phyloP scores from a whole-genome alignment of 2,113 vertebrate genomes.

The Neofelis nebulosa region DNA sequence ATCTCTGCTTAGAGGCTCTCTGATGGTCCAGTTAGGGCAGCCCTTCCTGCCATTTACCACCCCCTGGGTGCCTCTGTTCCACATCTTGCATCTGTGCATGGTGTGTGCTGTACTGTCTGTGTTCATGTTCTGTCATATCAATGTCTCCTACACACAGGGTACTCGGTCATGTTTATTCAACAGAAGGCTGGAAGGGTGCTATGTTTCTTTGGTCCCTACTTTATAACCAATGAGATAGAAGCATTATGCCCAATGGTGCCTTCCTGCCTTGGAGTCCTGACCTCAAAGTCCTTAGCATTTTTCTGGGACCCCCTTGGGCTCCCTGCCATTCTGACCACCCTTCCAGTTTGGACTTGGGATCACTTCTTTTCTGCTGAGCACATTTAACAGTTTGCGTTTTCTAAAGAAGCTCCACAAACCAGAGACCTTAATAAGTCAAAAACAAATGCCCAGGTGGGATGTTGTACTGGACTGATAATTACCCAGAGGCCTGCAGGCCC shows the following conservation, averaged over 20 bases:
- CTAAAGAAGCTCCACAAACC: background rate
- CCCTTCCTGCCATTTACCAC: background rate
- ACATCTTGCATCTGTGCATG: background rate
- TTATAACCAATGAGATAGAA: background rate
- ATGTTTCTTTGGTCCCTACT: background rate
- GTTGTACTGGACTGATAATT: background rate
- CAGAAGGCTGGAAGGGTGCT: background rate
- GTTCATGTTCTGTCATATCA: background rate
- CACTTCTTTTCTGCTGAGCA: background rate
- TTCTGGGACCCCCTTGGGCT: background rate
- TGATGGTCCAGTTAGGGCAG: background rate
- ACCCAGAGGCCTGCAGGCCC: background rate
- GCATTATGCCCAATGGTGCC: accelerated
- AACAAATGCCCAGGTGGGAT: background rate
- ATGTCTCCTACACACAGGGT: background rate
- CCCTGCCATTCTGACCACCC: background rate
- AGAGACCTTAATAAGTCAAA: background rate
- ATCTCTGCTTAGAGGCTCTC: background rate
- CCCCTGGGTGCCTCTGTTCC: accelerated
- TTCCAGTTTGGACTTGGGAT: background rate
- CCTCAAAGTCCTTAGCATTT: too few species aligned
- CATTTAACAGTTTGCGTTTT: background rate
- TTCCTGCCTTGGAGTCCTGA: background rate
- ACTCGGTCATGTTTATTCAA: background rate
- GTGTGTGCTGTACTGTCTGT: background rate